Evolutionary conservation across 2,888 invertebrate species (phyloP), one percentile per base, ranked within the genome.

Genomic region (Eumacrocentrus americanus): DNA sequence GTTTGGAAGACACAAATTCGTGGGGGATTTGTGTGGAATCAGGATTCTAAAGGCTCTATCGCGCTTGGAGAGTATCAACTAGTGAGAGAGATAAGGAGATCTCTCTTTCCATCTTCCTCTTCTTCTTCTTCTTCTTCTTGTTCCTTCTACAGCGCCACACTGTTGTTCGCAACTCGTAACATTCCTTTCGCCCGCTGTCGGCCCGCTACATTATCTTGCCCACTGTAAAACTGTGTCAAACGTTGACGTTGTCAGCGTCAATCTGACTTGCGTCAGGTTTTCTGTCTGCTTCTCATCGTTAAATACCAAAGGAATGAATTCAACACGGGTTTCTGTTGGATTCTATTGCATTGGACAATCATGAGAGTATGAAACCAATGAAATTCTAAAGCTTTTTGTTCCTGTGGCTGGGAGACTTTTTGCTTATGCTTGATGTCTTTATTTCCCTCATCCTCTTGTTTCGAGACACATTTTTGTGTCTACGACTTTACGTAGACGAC

Each of bases 131-230:
- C 52, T 16, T 58, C 55, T 54, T 63, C 44, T 47, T 55, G 37
- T 54, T 16, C 25, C 53, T n/a, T 35, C 9, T 53, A 34, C 60
- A 22, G 14, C 25, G 38, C 20, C 35, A 52, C 34, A 38, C 58
- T 40, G 52, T 37, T 59, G 46, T 53, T 42, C 51, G 62, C 67
- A 64, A 64, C 63, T 69, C 71, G 72, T 73, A 74, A 76, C 73
- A 72, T 76, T 76, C 74, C 76, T 75, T 76, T 77, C 74, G 73
- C 74, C 72, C 50, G 12, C 51, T 35, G 29, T 53, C 46, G 44
- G 23, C 20, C 20, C 29, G 47, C 20, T n/a, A n/a, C 23, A 20
- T 34, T 14, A 29, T 48, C 47, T 29, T 46, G 35, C 56, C 23
- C 35, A 29, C 16, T 42, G 42, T 60, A 62, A 68, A 73, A 72